Evolutionary conservation across 2,113 vertebrate genomes (phyloP).

Genomic region (Tichodroma muraria): DNA sequence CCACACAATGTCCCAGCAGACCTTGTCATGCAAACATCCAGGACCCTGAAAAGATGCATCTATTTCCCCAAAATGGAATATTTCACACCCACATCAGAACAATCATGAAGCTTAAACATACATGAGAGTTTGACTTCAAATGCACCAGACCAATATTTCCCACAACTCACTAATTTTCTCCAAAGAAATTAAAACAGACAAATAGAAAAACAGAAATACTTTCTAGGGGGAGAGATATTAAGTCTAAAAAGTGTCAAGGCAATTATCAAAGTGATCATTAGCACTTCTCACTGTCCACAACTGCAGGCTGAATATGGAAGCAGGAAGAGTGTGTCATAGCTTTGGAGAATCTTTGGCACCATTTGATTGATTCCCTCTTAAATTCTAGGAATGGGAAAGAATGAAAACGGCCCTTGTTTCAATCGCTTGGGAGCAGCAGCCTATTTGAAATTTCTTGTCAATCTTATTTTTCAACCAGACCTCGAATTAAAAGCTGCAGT

Average conservation of each 20-base stretch:
- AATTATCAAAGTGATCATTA: neutral
- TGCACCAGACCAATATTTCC: neutral
- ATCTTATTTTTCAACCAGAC: neutral
- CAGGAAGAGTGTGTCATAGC: neutral
- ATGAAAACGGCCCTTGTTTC: neutral
- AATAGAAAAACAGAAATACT: neutral
- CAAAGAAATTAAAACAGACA: neutral
- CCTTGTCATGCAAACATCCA: neutral
- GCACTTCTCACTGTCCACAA: neutral
- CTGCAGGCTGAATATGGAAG: neutral
- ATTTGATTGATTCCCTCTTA: neutral
- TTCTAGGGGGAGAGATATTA: neutral
- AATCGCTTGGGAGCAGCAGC: neutral
- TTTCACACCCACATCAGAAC: neutral
- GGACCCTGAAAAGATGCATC: neutral
- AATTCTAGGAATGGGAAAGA: neutral
- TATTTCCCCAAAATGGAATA: neutral
- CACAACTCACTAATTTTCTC: neutral
- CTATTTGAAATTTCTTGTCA: neutral
- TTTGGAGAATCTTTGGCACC: neutral
- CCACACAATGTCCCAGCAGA: neutral
- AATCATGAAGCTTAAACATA: neutral
- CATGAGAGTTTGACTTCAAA: neutral
- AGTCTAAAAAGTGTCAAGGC: neutral
- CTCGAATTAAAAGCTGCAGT: neutral